A percentile compares a stretch with the other conserved stretches of the same genome.
These are phyloP conservation scores for Conistra vaccinii DNA, from an alignment of 2,888 invertebrate genomes.

Conservation along the genomic window DNA sequence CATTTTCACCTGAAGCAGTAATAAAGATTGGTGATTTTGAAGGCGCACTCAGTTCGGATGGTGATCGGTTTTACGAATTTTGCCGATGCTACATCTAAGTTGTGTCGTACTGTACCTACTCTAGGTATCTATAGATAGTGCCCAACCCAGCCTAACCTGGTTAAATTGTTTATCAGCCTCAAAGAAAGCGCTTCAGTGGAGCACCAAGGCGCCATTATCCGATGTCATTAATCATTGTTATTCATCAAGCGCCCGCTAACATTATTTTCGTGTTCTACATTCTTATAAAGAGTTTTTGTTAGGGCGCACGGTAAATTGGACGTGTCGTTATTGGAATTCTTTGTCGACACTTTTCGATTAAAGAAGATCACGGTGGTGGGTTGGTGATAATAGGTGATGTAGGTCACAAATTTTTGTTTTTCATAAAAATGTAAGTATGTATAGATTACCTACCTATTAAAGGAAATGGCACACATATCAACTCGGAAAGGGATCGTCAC, in stretches of 20 bases:
- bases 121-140: background rate
- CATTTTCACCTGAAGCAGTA: too few species aligned
- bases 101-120: too few species aligned
- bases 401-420: too few species aligned
- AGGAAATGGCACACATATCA: too few species aligned
- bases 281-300: conserved; percentile 61
- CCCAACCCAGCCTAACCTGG: conserved; percentile 23
- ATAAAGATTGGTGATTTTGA: too few species aligned
- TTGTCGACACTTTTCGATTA: conserved; percentile 54
- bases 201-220: conserved; percentile 55
- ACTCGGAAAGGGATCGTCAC: too few species aligned
- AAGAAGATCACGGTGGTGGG: background rate
- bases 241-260: conserved; percentile 66
- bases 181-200: conserved; percentile 40
- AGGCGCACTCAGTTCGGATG: too few species aligned
- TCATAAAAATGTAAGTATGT: too few species aligned
- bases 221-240: conserved; percentile 73
- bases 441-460: too few species aligned
- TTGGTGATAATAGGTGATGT: background rate
- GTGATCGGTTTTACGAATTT: too few species aligned
- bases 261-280: conserved; percentile 67
- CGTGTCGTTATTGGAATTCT: conserved; percentile 53
- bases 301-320: conserved; percentile 35
- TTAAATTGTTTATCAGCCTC: conserved; percentile 66
- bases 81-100: too few species aligned